phyloP scores from a whole-genome alignment of 2,113 vertebrate species.

The Mastomys coucha region DNA sequence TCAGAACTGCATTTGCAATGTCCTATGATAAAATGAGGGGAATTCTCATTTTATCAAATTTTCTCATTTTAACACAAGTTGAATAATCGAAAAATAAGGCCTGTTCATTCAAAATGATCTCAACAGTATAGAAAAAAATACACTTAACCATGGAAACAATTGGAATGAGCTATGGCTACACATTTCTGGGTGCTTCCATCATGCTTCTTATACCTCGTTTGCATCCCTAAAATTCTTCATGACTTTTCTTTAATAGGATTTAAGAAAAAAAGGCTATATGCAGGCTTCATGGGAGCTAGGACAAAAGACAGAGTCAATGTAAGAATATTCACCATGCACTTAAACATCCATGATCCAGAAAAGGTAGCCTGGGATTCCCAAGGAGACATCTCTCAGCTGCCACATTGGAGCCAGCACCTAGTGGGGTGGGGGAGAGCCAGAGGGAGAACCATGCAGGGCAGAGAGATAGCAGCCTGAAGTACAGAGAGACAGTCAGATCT shows the following conservation, averaged over 20 bases:
- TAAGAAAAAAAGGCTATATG: not conserved
- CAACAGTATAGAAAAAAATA: not conserved
- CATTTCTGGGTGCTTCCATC: not conserved
- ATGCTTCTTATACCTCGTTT: not conserved
- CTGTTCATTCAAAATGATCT: not conserved
- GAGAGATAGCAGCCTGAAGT: too few relatives aligned
- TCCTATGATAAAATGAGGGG: not conserved
- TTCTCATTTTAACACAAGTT: not conserved
- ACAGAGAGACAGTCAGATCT: not conserved
- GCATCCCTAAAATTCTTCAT: not conserved
- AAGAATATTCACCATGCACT: not conserved
- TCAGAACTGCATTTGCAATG: not conserved
- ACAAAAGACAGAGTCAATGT: not conserved
- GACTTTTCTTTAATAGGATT: not conserved
- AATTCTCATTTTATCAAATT: too few relatives aligned
- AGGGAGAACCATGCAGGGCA: not conserved
- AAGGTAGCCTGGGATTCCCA: not conserved
- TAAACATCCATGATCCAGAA: not conserved
- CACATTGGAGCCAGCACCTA: not conserved
- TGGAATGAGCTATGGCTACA: not conserved
- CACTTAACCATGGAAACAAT: not conserved
- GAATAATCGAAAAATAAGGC: constrained; percentile 1
- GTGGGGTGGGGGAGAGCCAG: not conserved
- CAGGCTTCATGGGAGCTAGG: not conserved
- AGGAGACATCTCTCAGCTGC: not conserved